Evolutionary conservation across 2,113 vertebrate genomes (phyloP), one percentile per base, ranked within the genome.

Genomic region (Laticauda laticaudata): DNA sequence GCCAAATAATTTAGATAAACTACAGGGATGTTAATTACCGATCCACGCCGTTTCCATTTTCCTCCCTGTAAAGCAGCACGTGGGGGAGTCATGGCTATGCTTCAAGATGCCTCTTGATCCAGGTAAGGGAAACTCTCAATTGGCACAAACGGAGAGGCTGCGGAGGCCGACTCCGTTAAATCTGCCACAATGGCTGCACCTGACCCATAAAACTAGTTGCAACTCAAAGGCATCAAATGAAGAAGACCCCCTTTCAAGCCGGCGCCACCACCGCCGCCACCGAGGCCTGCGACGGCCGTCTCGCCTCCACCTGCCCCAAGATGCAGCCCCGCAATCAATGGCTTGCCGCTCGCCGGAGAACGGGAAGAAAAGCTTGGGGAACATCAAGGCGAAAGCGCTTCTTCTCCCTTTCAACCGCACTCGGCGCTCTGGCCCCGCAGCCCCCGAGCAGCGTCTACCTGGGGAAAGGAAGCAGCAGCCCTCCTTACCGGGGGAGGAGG

Each of bases 81-180:
- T 45, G 0, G 29, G 0, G 93, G 90, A 96, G 51, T 93, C 91
- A 88, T 93, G 5, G 0, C 26, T 95, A 23, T 0, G 45, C 5
- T 94, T 87, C n/a, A 87, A 96, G 96, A 91, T 59, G 94, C 8
- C 92, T 93, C 88, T 88, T 2, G 93, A 93, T 91, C 91, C 26
- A 95, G 95, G 95, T 93, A 96, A 96, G 94, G 96, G 96, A 93
- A 96, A 97, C 95, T 91, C 94, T 92, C 95, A 91, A 95, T 96
- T 96, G 95, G 94, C 94, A 59, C 95, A 92, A 45, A 94, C 94
- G 21, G 88, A 93, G 92, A 93, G 94, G 86, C 91, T 87, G 94
- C 93, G 96, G 96, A 97, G 97, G 96, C 95, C 97, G 96, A 96
- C 95, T 96, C 97, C 95, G 96, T 97, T 97, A 96, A 95, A 97